A percentile compares a stretch with the other conserved stretches of the same genome.
Conservation (phyloP, 2,888 invertebrate species). For the Keiferia lycopersicella region DNA sequence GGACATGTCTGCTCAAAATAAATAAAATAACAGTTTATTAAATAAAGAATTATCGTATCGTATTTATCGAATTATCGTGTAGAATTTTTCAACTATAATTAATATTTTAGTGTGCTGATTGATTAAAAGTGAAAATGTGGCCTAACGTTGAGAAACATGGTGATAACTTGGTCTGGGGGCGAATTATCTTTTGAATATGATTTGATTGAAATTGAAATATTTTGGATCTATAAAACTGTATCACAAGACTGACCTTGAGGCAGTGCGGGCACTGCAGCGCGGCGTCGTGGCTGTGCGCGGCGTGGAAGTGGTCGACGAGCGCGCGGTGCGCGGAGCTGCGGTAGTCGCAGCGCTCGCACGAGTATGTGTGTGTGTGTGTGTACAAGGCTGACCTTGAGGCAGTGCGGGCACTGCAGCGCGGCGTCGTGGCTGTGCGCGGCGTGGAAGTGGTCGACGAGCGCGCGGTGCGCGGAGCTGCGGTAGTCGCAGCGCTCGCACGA, state of each 20-base stretch:
- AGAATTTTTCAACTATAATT: too few species aligned
- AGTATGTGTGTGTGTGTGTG: constrained; percentile 84
- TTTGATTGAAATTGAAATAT: too few species aligned
- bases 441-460: constrained; percentile 90
- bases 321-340: constrained; percentile 92
- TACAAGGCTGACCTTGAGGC: constrained; percentile 83
- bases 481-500: constrained; percentile 90
- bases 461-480: constrained; percentile 91
- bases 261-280: constrained; percentile 92
- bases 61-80: too few species aligned
- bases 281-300: constrained; percentile 84
- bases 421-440: constrained; percentile 84
- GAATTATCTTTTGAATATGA: too few species aligned
- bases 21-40: too few species aligned
- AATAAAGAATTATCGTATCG: too few species aligned
- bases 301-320: constrained; percentile 90
- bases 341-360: constrained; percentile 90
- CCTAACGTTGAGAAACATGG: too few species aligned
- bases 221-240: neutral
- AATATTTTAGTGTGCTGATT: too few species aligned
- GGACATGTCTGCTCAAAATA: too few species aligned
- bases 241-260: constrained; percentile 80
- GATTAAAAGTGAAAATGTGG: too few species aligned
- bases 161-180: too few species aligned
- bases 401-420: constrained; percentile 90